These are phyloP conservation scores for Gerris buenoi DNA, from an alignment of 1,140 invertebrate species.

Conservation along the genomic window DNA sequence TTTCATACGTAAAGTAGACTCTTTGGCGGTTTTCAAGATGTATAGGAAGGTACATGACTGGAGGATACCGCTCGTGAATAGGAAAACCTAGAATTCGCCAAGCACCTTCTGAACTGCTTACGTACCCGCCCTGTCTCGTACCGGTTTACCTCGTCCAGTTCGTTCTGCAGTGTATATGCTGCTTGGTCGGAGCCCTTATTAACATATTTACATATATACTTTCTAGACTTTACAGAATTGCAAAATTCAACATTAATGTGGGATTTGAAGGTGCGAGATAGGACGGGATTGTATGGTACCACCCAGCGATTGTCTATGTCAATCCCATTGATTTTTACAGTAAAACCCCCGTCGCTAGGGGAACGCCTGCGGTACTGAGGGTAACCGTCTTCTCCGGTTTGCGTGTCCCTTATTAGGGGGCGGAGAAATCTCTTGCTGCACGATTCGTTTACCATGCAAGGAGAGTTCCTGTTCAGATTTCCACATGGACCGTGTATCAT, in stretches of 20 bases:
- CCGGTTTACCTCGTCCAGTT: conserved; percentile 23
- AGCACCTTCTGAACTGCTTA: conserved; percentile 29
- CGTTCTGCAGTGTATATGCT: conserved; percentile 21
- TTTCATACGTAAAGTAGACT: not conserved
- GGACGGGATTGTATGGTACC: not conserved
- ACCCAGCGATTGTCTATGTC: not conserved
- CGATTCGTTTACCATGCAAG: conserved; percentile 34
- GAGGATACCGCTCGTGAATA: conserved; percentile 28
- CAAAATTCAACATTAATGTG: conserved; percentile 32
- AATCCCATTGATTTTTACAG: not conserved
- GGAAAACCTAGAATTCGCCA: no score
- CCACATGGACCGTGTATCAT: conserved; percentile 42
- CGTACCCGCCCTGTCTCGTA: conserved; percentile 30
- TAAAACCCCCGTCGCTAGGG: not conserved
- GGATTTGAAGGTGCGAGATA: not conserved
- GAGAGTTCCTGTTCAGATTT: conserved; percentile 30
- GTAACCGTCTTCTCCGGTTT: not conserved
- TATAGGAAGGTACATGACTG: no score
- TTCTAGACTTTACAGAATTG: conserved; percentile 26
- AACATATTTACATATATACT: conserved; percentile 32
- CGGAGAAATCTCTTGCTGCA: conserved; percentile 31
- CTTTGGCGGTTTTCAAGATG: no score
- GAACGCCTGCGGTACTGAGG: not conserved
- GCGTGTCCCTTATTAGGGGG: not conserved
- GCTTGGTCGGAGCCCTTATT: conserved; percentile 31